Evolutionary conservation across 2,888 invertebrate genomes (phyloP), one percentile per base, ranked within the genome.

Genomic region (Aquatica leii): DNA sequence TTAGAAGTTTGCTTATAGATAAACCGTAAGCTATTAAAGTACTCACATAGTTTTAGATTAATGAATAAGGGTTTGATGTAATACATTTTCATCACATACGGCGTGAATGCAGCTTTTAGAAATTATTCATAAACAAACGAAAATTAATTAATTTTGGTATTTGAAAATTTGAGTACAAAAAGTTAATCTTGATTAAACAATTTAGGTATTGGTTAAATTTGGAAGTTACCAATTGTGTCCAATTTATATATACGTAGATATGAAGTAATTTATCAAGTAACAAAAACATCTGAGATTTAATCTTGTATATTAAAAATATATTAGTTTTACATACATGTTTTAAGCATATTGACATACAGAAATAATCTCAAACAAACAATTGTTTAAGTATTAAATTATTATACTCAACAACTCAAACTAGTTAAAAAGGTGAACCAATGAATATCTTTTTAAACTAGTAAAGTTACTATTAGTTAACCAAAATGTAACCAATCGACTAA

Each of bases 61-160:
- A 46, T 46, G 17, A 46, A 46, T 46, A 20, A 4, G 20, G 46
- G 46, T 46, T n/a, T 46, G 17, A 46, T 46, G 15, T 43, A 43
- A 46, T 46, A 46, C 46, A 46, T 20, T 11, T 14, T 20, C 3
- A 46, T 43, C 41, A 18, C 18, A 46, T 4, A 46, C 18, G 8
- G 18, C 11, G n/a, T 46, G 18, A 17, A 18, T 46, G 11, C 5
- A 9, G 18, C 17, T 12, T 41, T 41, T 37, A 37, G n/a, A 41
- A 41, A 41, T 20, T 46, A 20, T 46, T 46, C 4, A 20, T n/a
- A 11, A 46, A 17, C 46, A 46, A 46, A 46, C 20, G 5, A 18
- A 18, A 20, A 17, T 11, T 46, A 18, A 46, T 18, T 46, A 11
- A n/a, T 17, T 18, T 46, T 46, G 18, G 20, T 41, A 6, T 41